Base-by-base conservation (phyloP, 2,888 invertebrate genomes). In the Linnaemya vulpina region DNA sequence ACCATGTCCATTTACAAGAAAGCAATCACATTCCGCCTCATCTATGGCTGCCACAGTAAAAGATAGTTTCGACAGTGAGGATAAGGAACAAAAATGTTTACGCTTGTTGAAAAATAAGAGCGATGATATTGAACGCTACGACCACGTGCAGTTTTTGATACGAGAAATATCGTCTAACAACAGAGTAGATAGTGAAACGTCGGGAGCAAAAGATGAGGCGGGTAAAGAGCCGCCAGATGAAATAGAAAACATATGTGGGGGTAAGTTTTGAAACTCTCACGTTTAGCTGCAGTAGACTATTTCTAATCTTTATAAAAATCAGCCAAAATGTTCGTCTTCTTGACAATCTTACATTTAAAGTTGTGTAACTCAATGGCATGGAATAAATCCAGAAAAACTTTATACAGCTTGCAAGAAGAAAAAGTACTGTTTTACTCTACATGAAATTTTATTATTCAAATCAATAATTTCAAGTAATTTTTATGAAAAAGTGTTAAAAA, bases 121-220 rank as follows among this genome's bases (percentile, higher is more conserved):
- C 78, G 92, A 92, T 87, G 92, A 92, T 88, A 92, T 92, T 87
- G 92, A 92, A 88, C 90, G 91, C 68, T 96, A 96, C 86, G 98
- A 98, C 92, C 98, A 98, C 91, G 96, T 97, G 0, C 97, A 97
- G 93, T 98, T 98, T 92, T 94, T 97, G 80, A 98, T 98, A 90
- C 97, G 97, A 1, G 97, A 98, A 92, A 95, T 95, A 67, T 95
- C 95, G 22, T 94, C 95, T 58, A 89, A 88, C 4, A 87, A 88
- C 71, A 89, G 89, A 70, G 87, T 89, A 8, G 95, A 95, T 0
- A 95, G 95, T 92, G 95, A 95, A 75, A 94, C 95, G 76, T 94
- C 95, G 60, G 84, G 87, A 49, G 86, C 88, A 22, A 87, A 89
- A 58, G 90, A 91, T 25, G 92, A 91, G 71, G 90, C 90, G 11